Evolutionary conservation across 2,888 invertebrate genomes (phyloP).

Genomic region (Agriopis leucophaearia): DNA sequence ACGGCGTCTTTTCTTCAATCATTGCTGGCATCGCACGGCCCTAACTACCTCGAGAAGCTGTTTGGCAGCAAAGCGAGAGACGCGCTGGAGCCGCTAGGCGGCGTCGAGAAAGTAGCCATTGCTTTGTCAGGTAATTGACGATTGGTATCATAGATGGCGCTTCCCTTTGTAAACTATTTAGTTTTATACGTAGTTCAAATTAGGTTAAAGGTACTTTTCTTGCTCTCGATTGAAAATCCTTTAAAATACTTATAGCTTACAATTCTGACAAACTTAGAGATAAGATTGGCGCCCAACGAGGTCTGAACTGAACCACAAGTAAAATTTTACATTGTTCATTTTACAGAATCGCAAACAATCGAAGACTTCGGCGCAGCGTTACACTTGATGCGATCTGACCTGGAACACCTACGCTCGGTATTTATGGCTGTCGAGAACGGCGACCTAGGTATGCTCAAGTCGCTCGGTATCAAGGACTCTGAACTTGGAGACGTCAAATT

Average conservation of each 20-base stretch:
- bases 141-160: slow-evolving; percentile 31
- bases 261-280: background rate
- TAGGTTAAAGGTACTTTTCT: too few species aligned
- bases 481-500: slow-evolving; percentile 98
- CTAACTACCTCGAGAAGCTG: slow-evolving; percentile 98
- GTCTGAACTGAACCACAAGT: background rate
- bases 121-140: slow-evolving; percentile 92
- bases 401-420: slow-evolving; percentile 96
- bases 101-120: slow-evolving; percentile 98
- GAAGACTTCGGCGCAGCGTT: slow-evolving; percentile 97
- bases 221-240: background rate
- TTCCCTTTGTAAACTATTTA: too few species aligned
- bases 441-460: slow-evolving; percentile 96
- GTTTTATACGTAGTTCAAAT: too few species aligned
- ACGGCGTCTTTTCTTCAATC: slow-evolving; percentile 98
- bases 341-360: slow-evolving; percentile 96
- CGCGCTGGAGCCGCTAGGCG: slow-evolving; percentile 95
- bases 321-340: background rate
- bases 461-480: slow-evolving; percentile 97
- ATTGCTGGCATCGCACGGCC: slow-evolving; percentile 97
- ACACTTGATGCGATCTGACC: slow-evolving; percentile 94
- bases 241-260: too few species aligned
- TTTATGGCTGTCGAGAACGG: slow-evolving; percentile 98
- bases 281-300: slow-evolving; percentile 45
- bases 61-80: slow-evolving; percentile 98